Evolutionary conservation across 2,797 vertebrate species (phyloP).

Genomic region (Pampus argenteus): DNA sequence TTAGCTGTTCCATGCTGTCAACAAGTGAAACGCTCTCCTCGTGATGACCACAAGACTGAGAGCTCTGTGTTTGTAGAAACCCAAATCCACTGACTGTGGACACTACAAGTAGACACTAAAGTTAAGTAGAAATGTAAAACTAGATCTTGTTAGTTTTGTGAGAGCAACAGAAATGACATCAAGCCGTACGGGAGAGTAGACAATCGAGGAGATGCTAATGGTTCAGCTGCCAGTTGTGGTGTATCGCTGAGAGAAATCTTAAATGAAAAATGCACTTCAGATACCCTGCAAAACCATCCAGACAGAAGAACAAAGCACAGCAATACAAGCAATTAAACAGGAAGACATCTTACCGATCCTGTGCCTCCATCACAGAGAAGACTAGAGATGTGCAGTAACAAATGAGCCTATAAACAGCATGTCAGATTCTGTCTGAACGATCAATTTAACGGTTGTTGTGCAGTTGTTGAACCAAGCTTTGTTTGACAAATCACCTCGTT

Average conservation of each 20-base stretch:
- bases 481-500: background rate
- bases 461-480: constrained; percentile 1
- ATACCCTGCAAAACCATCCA: constrained; percentile 11
- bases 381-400: constrained; percentile 9
- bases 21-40: constrained; percentile 3
- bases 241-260: constrained; percentile 16
- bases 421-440: background rate
- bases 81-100: background rate
- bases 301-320: constrained; percentile 17
- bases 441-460: background rate
- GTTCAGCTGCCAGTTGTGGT: constrained; percentile 25
- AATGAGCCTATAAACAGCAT: constrained; percentile 1
- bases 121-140: too few relatives aligned
- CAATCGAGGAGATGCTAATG: constrained; percentile 26
- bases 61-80: background rate
- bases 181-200: constrained; percentile 9
- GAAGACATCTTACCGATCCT: background rate
- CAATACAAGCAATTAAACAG: constrained; percentile 32
- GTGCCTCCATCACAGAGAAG: constrained; percentile 6
- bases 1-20: background rate
- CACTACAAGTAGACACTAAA: background rate
- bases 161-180: constrained; percentile 21
- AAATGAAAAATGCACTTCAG: constrained; percentile 18
- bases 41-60: background rate
- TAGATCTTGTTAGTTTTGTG: constrained; percentile 15